Evolutionary conservation across 2,113 vertebrate genomes (phyloP).

Genomic region (Malurus elegans): DNA sequence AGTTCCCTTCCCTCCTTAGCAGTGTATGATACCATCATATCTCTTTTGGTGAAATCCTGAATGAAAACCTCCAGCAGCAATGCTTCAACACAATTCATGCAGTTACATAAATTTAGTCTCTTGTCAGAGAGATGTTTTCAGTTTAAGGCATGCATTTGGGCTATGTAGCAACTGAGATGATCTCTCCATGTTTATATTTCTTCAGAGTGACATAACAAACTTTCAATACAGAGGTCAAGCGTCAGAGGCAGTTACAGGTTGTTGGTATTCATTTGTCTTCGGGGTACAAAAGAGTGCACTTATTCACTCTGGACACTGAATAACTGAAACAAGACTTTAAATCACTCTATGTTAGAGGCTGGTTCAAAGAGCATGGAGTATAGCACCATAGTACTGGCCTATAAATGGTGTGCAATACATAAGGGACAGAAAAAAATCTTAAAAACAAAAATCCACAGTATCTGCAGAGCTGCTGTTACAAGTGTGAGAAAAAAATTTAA

Average conservation of each 20-base stretch:
- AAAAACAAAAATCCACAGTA: neutral
- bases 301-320: conserved; percentile 32
- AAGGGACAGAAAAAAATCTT: neutral
- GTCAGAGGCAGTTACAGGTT: conserved; percentile 39
- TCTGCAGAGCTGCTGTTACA: neutral
- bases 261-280: conserved; percentile 38
- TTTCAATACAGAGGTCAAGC: conserved; percentile 43
- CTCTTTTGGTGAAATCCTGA: neutral
- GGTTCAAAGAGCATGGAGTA: conserved; percentile 9
- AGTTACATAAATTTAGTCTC: conserved; percentile 17
- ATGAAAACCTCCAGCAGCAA: neutral
- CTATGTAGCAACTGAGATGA: neutral
- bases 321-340: conserved; percentile 34
- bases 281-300: conserved; percentile 30
- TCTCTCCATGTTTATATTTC: neutral
- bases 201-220: conserved; percentile 17
- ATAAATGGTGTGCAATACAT: neutral
- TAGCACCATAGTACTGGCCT: neutral
- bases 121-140: neutral
- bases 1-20: neutral
- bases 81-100: neutral
- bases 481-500: neutral
- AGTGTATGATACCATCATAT: neutral
- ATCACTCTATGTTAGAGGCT: neutral
- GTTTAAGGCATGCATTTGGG: conserved; percentile 42